Conservation (phyloP, 2,888 invertebrate genomes). For the Kuschelorhynchus macadamiae region DNA sequence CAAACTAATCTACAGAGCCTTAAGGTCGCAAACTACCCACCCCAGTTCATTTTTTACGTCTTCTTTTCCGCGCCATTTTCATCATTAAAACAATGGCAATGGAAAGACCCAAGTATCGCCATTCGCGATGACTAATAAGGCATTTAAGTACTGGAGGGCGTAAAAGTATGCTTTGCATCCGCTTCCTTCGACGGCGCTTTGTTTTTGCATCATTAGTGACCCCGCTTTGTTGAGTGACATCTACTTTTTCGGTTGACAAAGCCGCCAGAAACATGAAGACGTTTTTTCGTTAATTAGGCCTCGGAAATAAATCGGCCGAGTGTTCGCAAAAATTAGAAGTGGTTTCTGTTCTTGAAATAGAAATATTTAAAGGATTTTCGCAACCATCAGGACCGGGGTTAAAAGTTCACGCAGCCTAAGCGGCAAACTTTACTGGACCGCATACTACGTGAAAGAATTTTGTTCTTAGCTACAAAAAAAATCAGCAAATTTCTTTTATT, state of each 20-base stretch:
- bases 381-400: too few relatives aligned
- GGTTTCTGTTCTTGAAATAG: too few relatives aligned
- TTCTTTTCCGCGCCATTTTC: constrained; percentile 10
- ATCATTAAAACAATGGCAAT: constrained; percentile 20
- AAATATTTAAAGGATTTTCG: too few relatives aligned
- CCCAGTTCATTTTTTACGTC: too few relatives aligned
- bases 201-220: constrained; percentile 47
- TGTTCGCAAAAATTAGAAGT: too few relatives aligned
- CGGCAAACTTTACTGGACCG: too few relatives aligned
- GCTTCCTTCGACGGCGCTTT: constrained; percentile 28
- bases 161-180: constrained; percentile 32
- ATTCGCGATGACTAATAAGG: constrained; percentile 32
- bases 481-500: too few relatives aligned
- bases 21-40: too few relatives aligned
- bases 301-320: background rate
- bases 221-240: constrained; percentile 19
- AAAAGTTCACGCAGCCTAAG: too few relatives aligned
- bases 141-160: constrained; percentile 28
- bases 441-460: too few relatives aligned
- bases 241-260: constrained; percentile 29
- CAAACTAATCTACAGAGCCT: too few relatives aligned
- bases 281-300: constrained; percentile 22
- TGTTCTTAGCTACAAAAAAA: too few relatives aligned
- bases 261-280: constrained; percentile 18
- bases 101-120: constrained; percentile 13